Conservation (phyloP, 2,797 vertebrate species). For the Lithobates pipiens region DNA sequence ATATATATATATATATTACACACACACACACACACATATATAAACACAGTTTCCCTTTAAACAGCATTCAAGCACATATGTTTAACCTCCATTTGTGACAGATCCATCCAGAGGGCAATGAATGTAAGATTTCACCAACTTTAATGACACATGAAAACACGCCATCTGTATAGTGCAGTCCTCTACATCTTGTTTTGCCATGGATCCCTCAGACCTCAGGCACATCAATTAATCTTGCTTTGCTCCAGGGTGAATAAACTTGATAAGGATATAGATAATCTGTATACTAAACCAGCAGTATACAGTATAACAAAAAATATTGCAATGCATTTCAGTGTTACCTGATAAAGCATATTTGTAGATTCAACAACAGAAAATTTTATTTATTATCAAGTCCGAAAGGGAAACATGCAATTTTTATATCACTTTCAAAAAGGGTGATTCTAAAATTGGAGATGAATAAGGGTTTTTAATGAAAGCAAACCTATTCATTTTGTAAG, state of each 20-base stretch:
- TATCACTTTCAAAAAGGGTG: too few relatives aligned
- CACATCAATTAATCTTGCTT: slow-evolving; percentile 19
- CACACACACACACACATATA: too few relatives aligned
- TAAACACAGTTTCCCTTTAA: too few relatives aligned
- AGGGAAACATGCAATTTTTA: too few relatives aligned
- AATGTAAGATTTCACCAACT: background rate
- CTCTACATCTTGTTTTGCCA: background rate
- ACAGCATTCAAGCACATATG: too few relatives aligned
- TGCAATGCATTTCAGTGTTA: background rate
- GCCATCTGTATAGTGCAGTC: slow-evolving; percentile 16
- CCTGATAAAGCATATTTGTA: background rate
- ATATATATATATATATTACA: too few relatives aligned
- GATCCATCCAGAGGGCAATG: slow-evolving; percentile 18
- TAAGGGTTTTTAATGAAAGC: too few relatives aligned
- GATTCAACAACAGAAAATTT: background rate
- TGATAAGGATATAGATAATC: slow-evolving; percentile 1
- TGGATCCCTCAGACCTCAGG: slow-evolving; percentile 25
- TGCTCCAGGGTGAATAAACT: slow-evolving; percentile 32
- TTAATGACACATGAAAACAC: slow-evolving; percentile 44
- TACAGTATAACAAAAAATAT: background rate
- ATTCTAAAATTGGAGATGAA: too few relatives aligned
- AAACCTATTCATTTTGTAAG: too few relatives aligned
- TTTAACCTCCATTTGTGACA: background rate
- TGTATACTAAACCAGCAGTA: slow-evolving; percentile 13
- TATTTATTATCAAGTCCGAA: too few relatives aligned